A percentile compares a stretch with the other conserved stretches of the same genome.
Evolutionary conservation across 1,140 invertebrate species (phyloP).

Genomic region (Metopolophium dirhodum): DNA sequence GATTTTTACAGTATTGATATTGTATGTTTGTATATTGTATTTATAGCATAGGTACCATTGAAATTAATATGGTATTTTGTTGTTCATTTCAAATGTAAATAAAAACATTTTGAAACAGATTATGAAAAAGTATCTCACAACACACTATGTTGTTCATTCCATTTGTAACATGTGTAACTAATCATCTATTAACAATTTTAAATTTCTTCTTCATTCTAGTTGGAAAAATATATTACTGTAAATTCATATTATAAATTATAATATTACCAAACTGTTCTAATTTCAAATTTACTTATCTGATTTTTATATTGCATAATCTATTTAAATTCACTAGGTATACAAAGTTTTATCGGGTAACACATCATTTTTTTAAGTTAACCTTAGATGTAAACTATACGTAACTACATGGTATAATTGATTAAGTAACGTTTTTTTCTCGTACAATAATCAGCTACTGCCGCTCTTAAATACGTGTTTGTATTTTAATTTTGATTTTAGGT

Average conservation of each 20-base stretch:
- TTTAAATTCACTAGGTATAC: neutral
- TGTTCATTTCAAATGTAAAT: neutral
- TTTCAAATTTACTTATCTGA: neutral
- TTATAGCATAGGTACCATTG: neutral
- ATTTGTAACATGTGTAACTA: neutral
- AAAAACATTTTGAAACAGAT: neutral
- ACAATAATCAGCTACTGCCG: neutral
- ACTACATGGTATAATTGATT: neutral
- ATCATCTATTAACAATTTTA: neutral
- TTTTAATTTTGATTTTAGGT: constrained; percentile 19
- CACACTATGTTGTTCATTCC: neutral
- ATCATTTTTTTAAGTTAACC: constrained; percentile 19
- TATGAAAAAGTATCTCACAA: neutral
- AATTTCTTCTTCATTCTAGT: neutral
- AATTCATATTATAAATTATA: neutral
- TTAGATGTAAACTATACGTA: neutral
- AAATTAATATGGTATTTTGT: neutral
- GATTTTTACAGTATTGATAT: neutral
- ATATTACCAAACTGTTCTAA: neutral
- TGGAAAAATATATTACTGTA: neutral
- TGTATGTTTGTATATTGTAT: neutral
- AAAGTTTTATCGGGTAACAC: neutral
- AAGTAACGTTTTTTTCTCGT: neutral
- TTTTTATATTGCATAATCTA: neutral
- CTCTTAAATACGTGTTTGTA: neutral